Evolutionary conservation across 2,888 invertebrate species (phyloP), one percentile per base, ranked within the genome.

Genomic region (Morpho helenor): DNA sequence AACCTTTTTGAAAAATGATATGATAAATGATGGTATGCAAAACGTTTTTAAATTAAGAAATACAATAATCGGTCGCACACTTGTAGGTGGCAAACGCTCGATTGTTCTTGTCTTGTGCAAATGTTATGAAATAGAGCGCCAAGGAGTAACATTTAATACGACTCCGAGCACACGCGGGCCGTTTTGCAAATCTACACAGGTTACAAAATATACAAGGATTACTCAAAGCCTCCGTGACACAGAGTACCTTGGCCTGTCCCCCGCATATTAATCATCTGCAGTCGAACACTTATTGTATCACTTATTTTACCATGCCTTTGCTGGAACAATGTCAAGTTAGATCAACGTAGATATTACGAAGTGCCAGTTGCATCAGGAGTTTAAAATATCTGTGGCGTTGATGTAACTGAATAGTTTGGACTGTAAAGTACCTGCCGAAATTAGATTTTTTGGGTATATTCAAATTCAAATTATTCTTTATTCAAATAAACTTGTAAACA

Each of bases 81-180:
- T 70, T 70, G 68, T 66, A 68, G 73, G 70, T 75, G 75, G 80
- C 76, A 81, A 77, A 76, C 74, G 72, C 71, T 71, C 71, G 74
- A 75, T 76, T 77, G 78, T 83, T 31, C 77, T 74, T 72, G 70
- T 71, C 75, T 82, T 82, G 82, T 80, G 84, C 76, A 86, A 85
- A 80, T 68, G 74, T 87, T 87, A 85, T 85, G 87, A 89, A 88
- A 87, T 82, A 71, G 77, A 82, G 76, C 80, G 78, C 53, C 79
- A 75, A 83, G 83, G 84, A 82, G 77, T 71, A 70, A 69, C 71
- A 67, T 75, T 76, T 77, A 74, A 79, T 79, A 74, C 74, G 66
- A 74, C 74, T 75, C 78, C 71, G 73, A 76, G 74, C 74, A 74
- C 74, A 73, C 74, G 72, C 75, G 71, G 73, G 75, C 69, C 75